Conservation (phyloP, 2,113 vertebrate genomes). For the Craseonycteris thonglongyai region DNA sequence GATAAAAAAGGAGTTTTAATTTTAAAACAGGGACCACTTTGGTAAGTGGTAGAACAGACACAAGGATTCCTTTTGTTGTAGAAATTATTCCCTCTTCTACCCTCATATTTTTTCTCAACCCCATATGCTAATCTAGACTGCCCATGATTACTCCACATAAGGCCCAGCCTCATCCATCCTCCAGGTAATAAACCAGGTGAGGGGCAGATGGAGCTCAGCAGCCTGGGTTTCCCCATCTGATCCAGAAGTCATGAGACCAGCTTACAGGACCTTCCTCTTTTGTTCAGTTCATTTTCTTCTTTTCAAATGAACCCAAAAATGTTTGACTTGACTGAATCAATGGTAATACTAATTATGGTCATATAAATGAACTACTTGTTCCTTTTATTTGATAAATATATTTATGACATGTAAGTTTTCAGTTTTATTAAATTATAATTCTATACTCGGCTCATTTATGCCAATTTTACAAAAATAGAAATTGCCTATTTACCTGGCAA, state of each 20-base stretch:
- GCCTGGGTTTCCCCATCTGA: not conserved
- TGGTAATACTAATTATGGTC: not conserved
- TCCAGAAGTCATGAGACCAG: not conserved
- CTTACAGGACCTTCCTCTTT: not conserved
- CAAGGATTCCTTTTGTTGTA: not conserved
- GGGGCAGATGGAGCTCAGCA: not conserved
- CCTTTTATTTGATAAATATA: not conserved
- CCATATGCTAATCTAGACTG: not conserved
- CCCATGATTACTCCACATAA: not conserved
- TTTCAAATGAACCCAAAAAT: not conserved
- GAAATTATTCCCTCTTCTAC: not conserved
- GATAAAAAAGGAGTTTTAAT: not conserved
- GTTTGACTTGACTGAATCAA: not conserved
- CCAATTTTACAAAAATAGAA: not conserved
- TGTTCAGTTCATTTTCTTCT: not conserved
- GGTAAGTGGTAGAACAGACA: not conserved
- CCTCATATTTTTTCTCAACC: not conserved
- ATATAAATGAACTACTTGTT: not conserved
- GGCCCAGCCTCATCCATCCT: not conserved
- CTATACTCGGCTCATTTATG: not conserved
- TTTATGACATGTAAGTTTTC: not conserved
- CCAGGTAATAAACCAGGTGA: not conserved
- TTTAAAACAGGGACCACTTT: not conserved
- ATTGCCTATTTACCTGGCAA: not conserved
- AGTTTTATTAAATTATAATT: not conserved